Evolutionary conservation across 2,888 invertebrate genomes (phyloP).

Genomic region (Tyria jacobaeae): DNA sequence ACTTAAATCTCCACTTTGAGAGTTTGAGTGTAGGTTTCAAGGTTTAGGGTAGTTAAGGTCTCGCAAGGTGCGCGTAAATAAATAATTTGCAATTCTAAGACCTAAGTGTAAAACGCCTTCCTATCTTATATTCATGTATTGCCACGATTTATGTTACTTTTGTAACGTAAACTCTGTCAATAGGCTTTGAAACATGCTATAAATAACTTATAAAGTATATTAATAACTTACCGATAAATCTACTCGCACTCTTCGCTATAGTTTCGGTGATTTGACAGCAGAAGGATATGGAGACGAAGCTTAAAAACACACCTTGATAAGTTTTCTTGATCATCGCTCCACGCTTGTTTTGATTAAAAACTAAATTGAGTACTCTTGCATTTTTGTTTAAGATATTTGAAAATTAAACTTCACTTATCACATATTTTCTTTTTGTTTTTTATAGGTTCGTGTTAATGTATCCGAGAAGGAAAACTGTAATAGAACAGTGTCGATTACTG

Average conservation of each 20-base stretch:
- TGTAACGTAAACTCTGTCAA: slow-evolving; percentile 31
- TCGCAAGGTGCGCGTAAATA: slow-evolving; percentile 37
- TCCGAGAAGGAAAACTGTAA: slow-evolving; percentile 41
- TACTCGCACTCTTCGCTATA: slow-evolving; percentile 81
- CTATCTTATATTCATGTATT: slow-evolving; percentile 44
- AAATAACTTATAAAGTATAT: slow-evolving; percentile 21
- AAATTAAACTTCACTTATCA: slow-evolving; percentile 43
- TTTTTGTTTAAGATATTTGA: slow-evolving; percentile 37
- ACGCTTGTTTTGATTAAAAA: slow-evolving; percentile 50
- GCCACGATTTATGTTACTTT: slow-evolving; percentile 39
- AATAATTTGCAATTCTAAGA: slow-evolving; percentile 44
- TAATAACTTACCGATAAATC: slow-evolving; percentile 76
- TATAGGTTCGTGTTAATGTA: slow-evolving; percentile 24
- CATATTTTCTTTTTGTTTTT: slow-evolving; percentile 34
- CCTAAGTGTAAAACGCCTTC: slow-evolving; percentile 42
- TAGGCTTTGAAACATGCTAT: slow-evolving; percentile 19
- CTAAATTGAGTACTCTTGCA: slow-evolving; percentile 47
- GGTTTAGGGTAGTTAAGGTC: slow-evolving; percentile 39
- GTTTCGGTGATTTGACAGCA: slow-evolving; percentile 83
- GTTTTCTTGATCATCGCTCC: slow-evolving; percentile 79
- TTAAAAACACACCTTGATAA: slow-evolving; percentile 81
- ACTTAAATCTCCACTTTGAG: slow-evolving; percentile 41
- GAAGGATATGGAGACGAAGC: slow-evolving; percentile 82
- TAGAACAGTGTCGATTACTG: slow-evolving; percentile 59
- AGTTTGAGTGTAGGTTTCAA: slow-evolving; percentile 35